Conservation (phyloP, 1,140 invertebrate species). For the Maconellicoccus hirsutus region DNA sequence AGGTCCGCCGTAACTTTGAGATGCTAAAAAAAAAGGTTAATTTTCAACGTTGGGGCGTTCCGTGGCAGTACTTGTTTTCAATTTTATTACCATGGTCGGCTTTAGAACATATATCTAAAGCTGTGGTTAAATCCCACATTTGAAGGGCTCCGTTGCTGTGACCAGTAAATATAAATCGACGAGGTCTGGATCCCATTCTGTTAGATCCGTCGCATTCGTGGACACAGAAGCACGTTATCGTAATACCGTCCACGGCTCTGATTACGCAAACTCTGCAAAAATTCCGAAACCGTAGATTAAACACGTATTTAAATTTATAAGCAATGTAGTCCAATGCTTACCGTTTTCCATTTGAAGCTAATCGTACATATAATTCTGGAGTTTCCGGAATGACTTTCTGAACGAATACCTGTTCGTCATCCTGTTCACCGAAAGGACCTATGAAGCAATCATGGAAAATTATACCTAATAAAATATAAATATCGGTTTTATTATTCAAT, state of each 20-base stretch:
- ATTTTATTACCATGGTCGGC: conserved; percentile 44
- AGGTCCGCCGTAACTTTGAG: conserved; percentile 58
- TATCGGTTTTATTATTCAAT: neutral
- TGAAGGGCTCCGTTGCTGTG: conserved; percentile 90
- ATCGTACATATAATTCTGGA: conserved; percentile 81
- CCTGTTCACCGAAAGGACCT: conserved; percentile 95
- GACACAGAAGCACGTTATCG: conserved; percentile 89
- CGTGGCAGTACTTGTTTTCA: neutral
- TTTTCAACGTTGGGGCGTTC: neutral
- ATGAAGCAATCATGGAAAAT: conserved; percentile 25
- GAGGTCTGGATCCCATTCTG: conserved; percentile 78
- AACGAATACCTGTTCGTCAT: conserved; percentile 95
- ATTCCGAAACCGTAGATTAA: conserved; percentile 26
- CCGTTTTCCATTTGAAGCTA: conserved; percentile 90
- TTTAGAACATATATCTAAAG: conserved; percentile 68
- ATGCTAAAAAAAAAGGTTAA: neutral
- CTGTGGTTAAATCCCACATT: conserved; percentile 97
- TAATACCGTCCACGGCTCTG: conserved; percentile 84
- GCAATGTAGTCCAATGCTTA: conserved; percentile 33
- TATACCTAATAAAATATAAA: neutral
- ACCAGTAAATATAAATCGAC: conserved; percentile 87
- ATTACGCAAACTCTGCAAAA: conserved; percentile 78
- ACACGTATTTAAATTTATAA: no score
- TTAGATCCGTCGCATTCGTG: conserved; percentile 93
- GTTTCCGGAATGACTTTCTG: conserved; percentile 96